These are phyloP conservation scores for Bufo gargarizans DNA, from an alignment of 2,113 vertebrate genomes.

Conservation along the genomic window DNA sequence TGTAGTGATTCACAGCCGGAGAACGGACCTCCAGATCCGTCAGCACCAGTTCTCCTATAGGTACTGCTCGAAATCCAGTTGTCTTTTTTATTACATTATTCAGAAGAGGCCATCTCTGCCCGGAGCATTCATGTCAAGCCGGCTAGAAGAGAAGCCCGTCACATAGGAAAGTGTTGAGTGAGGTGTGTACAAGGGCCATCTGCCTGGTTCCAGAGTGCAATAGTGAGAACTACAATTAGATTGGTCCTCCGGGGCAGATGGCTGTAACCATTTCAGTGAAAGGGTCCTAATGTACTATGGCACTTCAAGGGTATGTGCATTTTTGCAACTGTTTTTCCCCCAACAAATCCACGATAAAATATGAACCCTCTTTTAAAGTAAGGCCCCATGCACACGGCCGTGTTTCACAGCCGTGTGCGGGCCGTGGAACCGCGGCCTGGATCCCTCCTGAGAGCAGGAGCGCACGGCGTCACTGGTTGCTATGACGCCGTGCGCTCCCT, in stretches of 20 bases:
- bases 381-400: too few species aligned
- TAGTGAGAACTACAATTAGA: conserved; percentile 18
- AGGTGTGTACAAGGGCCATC: background rate
- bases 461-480: too few species aligned
- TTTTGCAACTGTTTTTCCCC: background rate
- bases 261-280: background rate
- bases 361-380: too few species aligned
- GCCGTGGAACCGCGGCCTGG: too few species aligned
- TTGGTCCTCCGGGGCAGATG: conserved; percentile 27
- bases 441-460: too few species aligned
- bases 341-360: too few species aligned
- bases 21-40: background rate
- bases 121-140: background rate
- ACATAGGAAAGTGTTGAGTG: background rate
- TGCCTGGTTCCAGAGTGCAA: conserved; percentile 30
- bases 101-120: background rate
- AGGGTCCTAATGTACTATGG: background rate
- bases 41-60: background rate
- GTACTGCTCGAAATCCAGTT: background rate
- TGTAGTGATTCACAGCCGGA: background rate
- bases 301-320: background rate
- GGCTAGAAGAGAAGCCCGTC: background rate
- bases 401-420: too few species aligned
- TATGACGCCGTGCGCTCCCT: too few species aligned
- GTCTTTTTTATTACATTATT: background rate